These are phyloP conservation scores for Pygoscelis adeliae DNA, from an alignment of 2,113 vertebrate genomes.

Conservation along the genomic window DNA sequence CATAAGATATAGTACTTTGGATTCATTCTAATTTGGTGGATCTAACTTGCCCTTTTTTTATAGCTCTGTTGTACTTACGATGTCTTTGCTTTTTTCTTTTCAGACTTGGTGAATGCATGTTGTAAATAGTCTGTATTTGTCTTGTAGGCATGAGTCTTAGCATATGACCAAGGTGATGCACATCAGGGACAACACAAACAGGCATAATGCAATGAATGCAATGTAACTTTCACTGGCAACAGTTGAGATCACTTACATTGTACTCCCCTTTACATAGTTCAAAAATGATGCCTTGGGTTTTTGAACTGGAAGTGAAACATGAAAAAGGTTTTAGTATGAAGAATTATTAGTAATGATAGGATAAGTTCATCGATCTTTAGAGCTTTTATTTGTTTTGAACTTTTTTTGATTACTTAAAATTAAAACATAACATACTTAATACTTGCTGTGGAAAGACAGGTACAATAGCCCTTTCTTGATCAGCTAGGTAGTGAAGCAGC, in stretches of 20 bases:
- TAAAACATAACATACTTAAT: not conserved
- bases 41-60: not conserved
- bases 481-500: not conserved
- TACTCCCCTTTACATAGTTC: not conserved
- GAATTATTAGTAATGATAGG: not conserved
- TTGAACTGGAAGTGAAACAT: not conserved
- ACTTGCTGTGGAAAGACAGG: not conserved
- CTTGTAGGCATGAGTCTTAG: not conserved
- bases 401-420: not conserved
- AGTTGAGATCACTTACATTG: not conserved
- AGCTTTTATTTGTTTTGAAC: not conserved
- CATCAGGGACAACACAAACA: not conserved
- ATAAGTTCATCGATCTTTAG: not conserved
- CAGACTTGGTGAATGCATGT: not conserved
- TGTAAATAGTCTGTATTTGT: not conserved
- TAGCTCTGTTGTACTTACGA: not conserved
- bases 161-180: not conserved
- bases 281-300: not conserved
- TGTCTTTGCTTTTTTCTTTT: not conserved
- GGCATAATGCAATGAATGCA: not conserved
- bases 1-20: accelerated
- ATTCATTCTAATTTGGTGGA: not conserved
- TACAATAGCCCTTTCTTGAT: not conserved
- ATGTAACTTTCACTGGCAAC: not conserved
- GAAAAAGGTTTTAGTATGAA: not conserved